Percentiles rank a stretch among this genome's conserved stretches.
Evolutionary conservation across 2,888 invertebrate species (phyloP).

Genomic region (Nomada ferruginata): DNA sequence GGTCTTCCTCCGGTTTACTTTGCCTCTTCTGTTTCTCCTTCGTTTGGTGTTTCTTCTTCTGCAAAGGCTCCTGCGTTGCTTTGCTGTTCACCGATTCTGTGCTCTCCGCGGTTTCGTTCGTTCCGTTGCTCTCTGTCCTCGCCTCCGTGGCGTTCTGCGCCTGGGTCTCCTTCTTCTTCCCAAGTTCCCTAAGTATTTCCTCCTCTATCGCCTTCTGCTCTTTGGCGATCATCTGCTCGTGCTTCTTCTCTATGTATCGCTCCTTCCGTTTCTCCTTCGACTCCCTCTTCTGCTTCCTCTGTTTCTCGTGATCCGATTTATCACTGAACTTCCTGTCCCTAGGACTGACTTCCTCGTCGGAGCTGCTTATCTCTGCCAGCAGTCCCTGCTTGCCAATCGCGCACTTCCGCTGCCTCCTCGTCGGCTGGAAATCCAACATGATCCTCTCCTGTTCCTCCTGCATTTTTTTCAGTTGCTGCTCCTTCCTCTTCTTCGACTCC

Average conservation of each 20-base stretch:
- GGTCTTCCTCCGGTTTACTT: constrained; percentile 49
- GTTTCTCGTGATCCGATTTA: constrained; percentile 72
- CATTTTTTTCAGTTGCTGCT: constrained; percentile 77
- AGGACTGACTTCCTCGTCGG: constrained; percentile 78
- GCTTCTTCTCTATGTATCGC: constrained; percentile 81
- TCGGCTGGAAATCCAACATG: constrained; percentile 78
- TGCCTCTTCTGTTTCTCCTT: constrained; percentile 65
- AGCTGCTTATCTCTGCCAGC: constrained; percentile 88
- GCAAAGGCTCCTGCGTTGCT: constrained; percentile 35
- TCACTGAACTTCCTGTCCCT: constrained; percentile 67
- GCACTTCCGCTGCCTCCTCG: constrained; percentile 88
- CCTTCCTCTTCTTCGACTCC: constrained; percentile 81
- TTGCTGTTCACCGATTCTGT: constrained; percentile 36
- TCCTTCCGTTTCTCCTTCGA: constrained; percentile 82
- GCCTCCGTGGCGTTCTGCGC: constrained; percentile 39
- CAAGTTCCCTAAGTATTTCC: constrained; percentile 80
- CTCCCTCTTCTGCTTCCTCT: constrained; percentile 76
- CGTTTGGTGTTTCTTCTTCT: constrained; percentile 58
- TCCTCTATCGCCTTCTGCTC: constrained; percentile 83
- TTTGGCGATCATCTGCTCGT: constrained; percentile 82
- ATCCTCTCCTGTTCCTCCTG: constrained; percentile 77
- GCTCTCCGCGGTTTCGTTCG: constrained; percentile 38
- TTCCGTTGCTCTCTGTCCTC: not conserved
- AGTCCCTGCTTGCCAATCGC: constrained; percentile 92
- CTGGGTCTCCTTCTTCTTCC: constrained; percentile 75